phyloP scores from a whole-genome alignment of 2,797 vertebrate species.

The Synanceia verrucosa region DNA sequence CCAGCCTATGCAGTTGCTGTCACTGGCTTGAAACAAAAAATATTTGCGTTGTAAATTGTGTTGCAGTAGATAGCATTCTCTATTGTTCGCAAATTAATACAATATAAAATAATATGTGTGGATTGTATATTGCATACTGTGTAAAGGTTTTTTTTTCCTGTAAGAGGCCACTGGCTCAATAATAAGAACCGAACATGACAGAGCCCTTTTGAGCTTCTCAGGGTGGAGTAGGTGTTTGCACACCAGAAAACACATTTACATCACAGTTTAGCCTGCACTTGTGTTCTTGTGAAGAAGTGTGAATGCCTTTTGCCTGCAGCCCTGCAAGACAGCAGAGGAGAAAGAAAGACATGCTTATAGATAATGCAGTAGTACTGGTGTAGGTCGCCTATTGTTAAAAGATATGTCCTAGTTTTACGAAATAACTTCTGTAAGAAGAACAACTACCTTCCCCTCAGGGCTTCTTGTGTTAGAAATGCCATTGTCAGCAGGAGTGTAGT shows the following conservation, averaged over 20 bases:
- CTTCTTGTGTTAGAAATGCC: conserved; percentile 3
- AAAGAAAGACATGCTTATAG: neutral
- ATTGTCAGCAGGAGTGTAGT: conserved; percentile 18
- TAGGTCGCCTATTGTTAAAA: too few species aligned
- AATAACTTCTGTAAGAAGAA: too few species aligned
- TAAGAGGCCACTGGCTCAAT: neutral
- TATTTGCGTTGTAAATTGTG: neutral
- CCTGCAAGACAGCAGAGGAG: neutral
- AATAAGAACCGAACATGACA: neutral
- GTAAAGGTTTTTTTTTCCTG: too few species aligned
- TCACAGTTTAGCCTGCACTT: conserved; percentile 8
- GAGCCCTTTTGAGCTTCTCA: neutral
- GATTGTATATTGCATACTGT: too few species aligned
- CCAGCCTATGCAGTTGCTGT: neutral
- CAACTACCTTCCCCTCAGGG: neutral
- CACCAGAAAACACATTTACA: neutral
- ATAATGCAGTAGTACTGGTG: too few species aligned
- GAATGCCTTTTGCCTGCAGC: conserved; percentile 3
- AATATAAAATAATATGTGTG: too few species aligned
- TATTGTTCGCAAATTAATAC: too few species aligned
- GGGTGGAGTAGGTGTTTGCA: conserved; percentile 66
- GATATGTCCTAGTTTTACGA: too few species aligned
- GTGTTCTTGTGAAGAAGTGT: conserved; percentile 13
- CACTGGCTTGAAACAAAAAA: neutral
- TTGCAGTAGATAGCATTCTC: neutral